A percentile compares a stretch with the other conserved stretches of the same genome.
These are phyloP conservation scores for Conus ventricosus DNA, from an alignment of 1,140 invertebrate species.

Conservation along the genomic window DNA sequence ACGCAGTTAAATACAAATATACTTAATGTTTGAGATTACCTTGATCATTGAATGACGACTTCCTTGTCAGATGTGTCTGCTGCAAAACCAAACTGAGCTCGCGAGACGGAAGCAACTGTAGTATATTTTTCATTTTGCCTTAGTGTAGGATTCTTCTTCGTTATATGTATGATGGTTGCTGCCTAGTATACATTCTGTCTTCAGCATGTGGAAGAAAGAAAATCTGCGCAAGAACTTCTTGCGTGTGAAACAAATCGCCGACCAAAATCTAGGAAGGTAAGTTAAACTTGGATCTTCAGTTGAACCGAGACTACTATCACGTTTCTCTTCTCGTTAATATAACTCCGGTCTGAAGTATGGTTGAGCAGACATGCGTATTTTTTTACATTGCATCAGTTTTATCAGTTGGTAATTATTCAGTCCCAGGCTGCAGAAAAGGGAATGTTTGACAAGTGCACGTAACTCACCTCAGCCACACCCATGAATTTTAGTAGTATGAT, in stretches of 20 bases:
- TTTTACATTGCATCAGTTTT: too few relatives aligned
- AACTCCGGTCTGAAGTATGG: too few relatives aligned
- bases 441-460: too few relatives aligned
- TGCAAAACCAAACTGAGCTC: neutral
- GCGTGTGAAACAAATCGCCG: slow-evolving; percentile 89
- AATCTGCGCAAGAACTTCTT: slow-evolving; percentile 86
- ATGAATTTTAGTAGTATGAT: too few relatives aligned
- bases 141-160: neutral
- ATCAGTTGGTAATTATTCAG: too few relatives aligned
- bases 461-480: too few relatives aligned
- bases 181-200: neutral
- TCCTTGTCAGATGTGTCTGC: slow-evolving; percentile 31
- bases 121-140: neutral
- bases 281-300: slow-evolving; percentile 16
- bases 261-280: slow-evolving; percentile 92
- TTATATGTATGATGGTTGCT: neutral
- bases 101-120: neutral
- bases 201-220: slow-evolving; percentile 70
- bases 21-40: slow-evolving; percentile 5
- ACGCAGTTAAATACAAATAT: neutral
- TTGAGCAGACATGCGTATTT: too few relatives aligned
- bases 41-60: slow-evolving; percentile 20
- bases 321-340: too few relatives aligned
- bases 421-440: too few relatives aligned
- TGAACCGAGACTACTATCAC: too few relatives aligned